These are phyloP conservation scores for Hydrozoanthus gracilis DNA, from an alignment of 92 coral and sea anemone species.

Conservation along the genomic window DNA sequence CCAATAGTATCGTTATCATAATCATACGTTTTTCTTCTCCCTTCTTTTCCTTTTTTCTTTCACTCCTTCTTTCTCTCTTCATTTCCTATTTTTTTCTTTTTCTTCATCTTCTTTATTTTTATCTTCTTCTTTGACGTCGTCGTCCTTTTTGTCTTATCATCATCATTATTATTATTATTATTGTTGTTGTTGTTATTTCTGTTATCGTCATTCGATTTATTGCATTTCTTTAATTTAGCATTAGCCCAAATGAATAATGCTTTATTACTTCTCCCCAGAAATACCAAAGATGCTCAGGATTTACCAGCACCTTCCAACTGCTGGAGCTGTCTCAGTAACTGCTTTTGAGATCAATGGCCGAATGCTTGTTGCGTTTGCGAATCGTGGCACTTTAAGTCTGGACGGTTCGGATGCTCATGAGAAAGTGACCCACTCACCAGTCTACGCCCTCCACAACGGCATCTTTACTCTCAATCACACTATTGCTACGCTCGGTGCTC, in stretches of 20 bases:
- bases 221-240: too few species aligned
- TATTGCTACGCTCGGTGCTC: conserved; percentile 28
- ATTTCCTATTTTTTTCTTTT: too few species aligned
- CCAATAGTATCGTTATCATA: too few species aligned
- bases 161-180: neutral
- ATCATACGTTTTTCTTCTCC: too few species aligned
- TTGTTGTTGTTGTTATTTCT: neutral
- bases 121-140: neutral
- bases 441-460: conserved; percentile 14
- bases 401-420: neutral
- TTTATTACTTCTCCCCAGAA: neutral
- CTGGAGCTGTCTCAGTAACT: conserved; percentile 34
- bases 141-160: neutral
- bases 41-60: too few species aligned
- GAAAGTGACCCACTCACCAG: conserved; percentile 16
- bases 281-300: neutral
- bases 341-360: conserved; percentile 18
- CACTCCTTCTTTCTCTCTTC: too few species aligned
- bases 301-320: conserved; percentile 32
- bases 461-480: conserved; percentile 19
- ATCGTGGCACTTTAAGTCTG: conserved; percentile 27
- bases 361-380: conserved; percentile 26
- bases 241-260: neutral
- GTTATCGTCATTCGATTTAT: neutral
- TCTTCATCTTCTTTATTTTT: too few species aligned